These are phyloP conservation scores for Lota lota DNA, from an alignment of 2,113 vertebrate genomes.

Conservation along the genomic window DNA sequence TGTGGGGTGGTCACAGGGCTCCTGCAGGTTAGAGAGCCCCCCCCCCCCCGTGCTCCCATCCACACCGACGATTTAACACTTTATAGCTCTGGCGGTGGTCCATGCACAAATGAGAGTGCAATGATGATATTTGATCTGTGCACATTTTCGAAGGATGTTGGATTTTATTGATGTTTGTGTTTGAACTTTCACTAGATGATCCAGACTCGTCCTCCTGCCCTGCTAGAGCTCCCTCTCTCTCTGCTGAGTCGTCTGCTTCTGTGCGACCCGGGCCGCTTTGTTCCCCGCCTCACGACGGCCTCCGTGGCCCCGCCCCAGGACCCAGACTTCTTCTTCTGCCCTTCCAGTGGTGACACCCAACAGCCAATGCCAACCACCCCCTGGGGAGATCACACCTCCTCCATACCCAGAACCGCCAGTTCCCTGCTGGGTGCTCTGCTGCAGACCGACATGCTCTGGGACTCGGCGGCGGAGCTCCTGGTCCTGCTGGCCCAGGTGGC, in stretches of 20 bases:
- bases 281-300: constrained; percentile 69
- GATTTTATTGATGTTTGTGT: constrained; percentile 34
- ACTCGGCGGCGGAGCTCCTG: constrained; percentile 76
- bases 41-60: neutral
- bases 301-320: neutral
- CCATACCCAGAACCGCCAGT: constrained; percentile 50
- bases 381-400: neutral
- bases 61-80: constrained; percentile 48
- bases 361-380: neutral
- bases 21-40: constrained; percentile 59
- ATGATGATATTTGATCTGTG: constrained; percentile 32
- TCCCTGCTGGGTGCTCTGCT: constrained; percentile 69
- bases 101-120: constrained; percentile 16
- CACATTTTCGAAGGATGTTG: constrained; percentile 43
- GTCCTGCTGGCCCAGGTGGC: constrained; percentile 76
- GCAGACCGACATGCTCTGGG: constrained; percentile 53
- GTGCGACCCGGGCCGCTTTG: constrained; percentile 62
- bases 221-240: constrained; percentile 80
- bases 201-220: constrained; percentile 59
- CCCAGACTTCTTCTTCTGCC: constrained; percentile 51
- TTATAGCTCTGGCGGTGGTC: constrained; percentile 34
- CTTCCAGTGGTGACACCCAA: constrained; percentile 20
- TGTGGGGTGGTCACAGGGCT: constrained; percentile 62
- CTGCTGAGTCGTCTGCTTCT: constrained; percentile 82
- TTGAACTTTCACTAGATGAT: constrained; percentile 75